Percentiles rank a stretch among this genome's conserved stretches.
Conservation (phyloP, 1,140 invertebrate species). For the Saccostrea cuccullata region DNA sequence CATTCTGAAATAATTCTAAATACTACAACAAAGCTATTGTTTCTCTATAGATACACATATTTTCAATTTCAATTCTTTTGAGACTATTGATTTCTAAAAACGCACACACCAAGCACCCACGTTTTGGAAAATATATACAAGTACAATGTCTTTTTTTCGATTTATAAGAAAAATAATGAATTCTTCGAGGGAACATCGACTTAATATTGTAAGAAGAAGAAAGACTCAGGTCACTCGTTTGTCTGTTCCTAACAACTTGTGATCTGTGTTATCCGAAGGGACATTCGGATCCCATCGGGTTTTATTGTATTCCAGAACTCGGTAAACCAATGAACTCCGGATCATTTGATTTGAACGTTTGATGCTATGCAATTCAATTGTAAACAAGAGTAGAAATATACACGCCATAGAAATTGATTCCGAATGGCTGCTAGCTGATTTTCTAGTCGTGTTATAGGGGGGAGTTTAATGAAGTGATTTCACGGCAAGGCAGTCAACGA, state of each 20-base stretch:
- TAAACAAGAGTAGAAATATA: conserved; percentile 34
- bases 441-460: background rate
- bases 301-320: background rate
- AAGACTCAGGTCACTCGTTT: background rate
- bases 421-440: background rate
- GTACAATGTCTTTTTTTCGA: too few species aligned
- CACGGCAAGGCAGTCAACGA: background rate
- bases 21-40: background rate
- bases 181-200: background rate
- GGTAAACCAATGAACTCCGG: conserved; percentile 17
- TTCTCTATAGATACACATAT: background rate
- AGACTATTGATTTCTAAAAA: too few species aligned
- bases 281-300: conserved; percentile 25
- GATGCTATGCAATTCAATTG: conserved; percentile 23
- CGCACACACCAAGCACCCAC: background rate
- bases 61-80: background rate
- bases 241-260: background rate
- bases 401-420: conserved; percentile 32
- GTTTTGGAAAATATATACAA: background rate
- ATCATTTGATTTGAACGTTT: conserved; percentile 34
- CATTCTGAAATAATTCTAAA: background rate
- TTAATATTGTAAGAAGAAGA: background rate
- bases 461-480: background rate
- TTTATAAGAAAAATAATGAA: background rate
- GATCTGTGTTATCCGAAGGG: background rate